Conservation (phyloP, 1,140 invertebrate genomes). For the Sitobion miscanthi region DNA sequence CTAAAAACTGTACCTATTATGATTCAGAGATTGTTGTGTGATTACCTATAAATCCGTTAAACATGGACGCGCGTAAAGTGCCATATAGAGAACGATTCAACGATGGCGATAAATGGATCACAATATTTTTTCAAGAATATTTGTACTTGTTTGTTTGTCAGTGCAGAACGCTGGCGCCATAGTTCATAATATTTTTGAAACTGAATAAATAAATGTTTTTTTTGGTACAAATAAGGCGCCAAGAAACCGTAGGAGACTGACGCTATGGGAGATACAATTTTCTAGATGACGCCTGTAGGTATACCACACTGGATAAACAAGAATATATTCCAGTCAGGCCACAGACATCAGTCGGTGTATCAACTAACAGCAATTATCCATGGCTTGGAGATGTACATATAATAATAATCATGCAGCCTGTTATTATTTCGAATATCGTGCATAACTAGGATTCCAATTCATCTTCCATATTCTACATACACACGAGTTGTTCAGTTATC, state of each 20-base stretch:
- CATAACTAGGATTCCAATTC: not conserved
- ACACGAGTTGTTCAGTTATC: not conserved
- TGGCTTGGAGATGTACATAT: not conserved
- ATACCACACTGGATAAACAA: constrained; percentile 39
- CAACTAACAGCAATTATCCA: constrained; percentile 36
- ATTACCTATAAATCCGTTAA: not conserved
- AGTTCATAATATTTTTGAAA: not conserved
- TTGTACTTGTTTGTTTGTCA: not conserved
- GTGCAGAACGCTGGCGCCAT: not conserved
- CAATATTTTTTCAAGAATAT: not conserved
- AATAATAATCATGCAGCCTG: constrained; percentile 14
- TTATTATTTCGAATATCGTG: constrained; percentile 47
- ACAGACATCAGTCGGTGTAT: not conserved
- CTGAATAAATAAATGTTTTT: constrained; percentile 15
- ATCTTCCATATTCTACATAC: constrained; percentile 26
- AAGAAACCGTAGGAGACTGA: not conserved
- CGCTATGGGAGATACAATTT: not conserved
- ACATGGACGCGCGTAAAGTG: no score
- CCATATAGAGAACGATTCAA: not conserved
- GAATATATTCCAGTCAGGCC: not conserved
- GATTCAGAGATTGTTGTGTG: not conserved
- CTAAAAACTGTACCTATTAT: not conserved
- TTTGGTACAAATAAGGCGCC: not conserved
- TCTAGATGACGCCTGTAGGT: constrained; percentile 20
- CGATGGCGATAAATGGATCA: not conserved